Conservation (phyloP, 2,797 vertebrate genomes). For the Huso huso region DNA sequence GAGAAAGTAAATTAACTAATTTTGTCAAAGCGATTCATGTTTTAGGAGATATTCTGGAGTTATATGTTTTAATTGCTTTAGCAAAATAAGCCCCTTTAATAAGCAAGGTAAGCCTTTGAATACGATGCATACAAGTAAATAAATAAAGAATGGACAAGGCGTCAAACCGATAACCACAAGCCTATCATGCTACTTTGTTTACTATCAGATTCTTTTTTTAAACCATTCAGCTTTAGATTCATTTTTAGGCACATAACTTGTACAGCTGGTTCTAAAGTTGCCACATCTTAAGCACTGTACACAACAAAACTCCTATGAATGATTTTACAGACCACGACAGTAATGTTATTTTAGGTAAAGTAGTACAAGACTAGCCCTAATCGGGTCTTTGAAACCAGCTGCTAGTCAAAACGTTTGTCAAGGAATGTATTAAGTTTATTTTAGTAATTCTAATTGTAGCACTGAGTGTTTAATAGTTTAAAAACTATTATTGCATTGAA, state of each 20-base stretch:
- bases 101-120: conserved; percentile 18
- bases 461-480: too few relatives aligned
- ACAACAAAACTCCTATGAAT: too few relatives aligned
- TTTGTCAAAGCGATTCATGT: conserved; percentile 14
- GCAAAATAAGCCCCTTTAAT: conserved; percentile 18
- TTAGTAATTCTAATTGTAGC: too few relatives aligned
- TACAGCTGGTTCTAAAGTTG: too few relatives aligned
- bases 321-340: too few relatives aligned
- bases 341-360: too few relatives aligned
- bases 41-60: conserved; percentile 14
- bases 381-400: too few relatives aligned
- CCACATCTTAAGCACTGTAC: too few relatives aligned
- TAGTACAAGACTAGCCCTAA: too few relatives aligned
- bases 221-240: conserved; percentile 23
- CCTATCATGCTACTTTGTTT: conserved; percentile 19
- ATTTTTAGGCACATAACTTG: conserved; percentile 2
- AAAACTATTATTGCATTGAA: too few relatives aligned
- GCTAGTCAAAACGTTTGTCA: too few relatives aligned
- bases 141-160: conserved; percentile 17
- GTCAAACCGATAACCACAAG: conserved; percentile 20
- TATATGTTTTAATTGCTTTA: conserved; percentile 22
- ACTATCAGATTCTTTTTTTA: conserved; percentile 17
- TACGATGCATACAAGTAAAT: conserved; percentile 21
- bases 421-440: too few relatives aligned
- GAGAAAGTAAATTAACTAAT: conserved; percentile 9